Conservation (phyloP, 2,888 invertebrate species). For the Synergus itoensis region DNA sequence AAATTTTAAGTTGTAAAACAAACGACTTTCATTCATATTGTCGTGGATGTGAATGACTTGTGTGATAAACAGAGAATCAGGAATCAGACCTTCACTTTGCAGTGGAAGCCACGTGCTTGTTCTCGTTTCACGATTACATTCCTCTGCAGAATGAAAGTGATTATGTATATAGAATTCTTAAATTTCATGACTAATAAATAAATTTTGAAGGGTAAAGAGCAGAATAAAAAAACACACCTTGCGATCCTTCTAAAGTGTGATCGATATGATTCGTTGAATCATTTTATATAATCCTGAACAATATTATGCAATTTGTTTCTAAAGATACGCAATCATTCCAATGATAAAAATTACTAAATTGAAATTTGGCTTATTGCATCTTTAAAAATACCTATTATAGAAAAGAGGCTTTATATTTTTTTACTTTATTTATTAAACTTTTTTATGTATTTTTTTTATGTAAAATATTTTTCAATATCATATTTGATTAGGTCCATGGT, state of each 20-base stretch:
- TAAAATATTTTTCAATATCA: neutral
- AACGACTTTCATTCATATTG: neutral
- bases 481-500: neutral
- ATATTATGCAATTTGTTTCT: neutral
- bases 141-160: neutral
- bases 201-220: neutral
- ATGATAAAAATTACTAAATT: neutral
- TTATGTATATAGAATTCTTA: neutral
- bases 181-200: neutral
- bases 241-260: neutral
- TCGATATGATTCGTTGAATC: neutral
- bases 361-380: neutral
- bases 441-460: neutral
- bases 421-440: neutral
- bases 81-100: neutral
- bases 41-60: conserved; percentile 2
- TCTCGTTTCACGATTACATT: neutral
- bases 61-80: conserved; percentile 7
- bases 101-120: conserved; percentile 11
- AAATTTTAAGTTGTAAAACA: neutral
- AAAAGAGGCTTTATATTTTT: neutral
- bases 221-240: neutral
- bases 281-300: neutral
- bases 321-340: neutral
- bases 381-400: neutral